phyloP scores from a whole-genome alignment of 2,797 vertebrate genomes.

The Loriculus beryllinus region DNA sequence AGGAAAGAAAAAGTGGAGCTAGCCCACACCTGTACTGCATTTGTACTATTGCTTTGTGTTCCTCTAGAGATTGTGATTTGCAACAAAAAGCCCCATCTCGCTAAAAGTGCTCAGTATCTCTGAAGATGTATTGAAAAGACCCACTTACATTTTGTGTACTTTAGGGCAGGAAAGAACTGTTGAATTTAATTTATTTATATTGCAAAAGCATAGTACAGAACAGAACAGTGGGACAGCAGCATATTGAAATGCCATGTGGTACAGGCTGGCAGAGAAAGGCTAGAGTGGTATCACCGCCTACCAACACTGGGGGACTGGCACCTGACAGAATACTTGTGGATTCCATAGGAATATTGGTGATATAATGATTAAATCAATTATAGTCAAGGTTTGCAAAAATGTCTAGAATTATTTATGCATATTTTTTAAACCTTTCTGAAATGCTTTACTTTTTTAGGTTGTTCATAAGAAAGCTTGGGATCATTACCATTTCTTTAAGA shows the following conservation, averaged over 20 bases:
- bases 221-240: neutral
- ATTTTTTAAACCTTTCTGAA: neutral
- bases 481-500: conserved; percentile 73
- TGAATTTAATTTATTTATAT: neutral
- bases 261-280: neutral
- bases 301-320: rapidly evolving
- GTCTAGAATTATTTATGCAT: neutral
- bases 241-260: rapidly evolving
- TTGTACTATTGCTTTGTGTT: neutral
- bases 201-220: rapidly evolving
- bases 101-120: neutral
- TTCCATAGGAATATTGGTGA: rapidly evolving
- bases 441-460: conserved; percentile 70
- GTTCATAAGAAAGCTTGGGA: conserved; percentile 80
- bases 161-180: neutral
- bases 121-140: neutral
- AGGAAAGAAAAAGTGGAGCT: neutral
- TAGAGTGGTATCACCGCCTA: neutral
- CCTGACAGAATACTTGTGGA: neutral
- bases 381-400: neutral
- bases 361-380: neutral
- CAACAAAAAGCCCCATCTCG: neutral
- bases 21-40: neutral
- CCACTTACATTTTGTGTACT: neutral
- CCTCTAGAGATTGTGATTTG: neutral